Evolutionary conservation across 2,888 invertebrate species (phyloP).

Genomic region (Thymelicus lineola): DNA sequence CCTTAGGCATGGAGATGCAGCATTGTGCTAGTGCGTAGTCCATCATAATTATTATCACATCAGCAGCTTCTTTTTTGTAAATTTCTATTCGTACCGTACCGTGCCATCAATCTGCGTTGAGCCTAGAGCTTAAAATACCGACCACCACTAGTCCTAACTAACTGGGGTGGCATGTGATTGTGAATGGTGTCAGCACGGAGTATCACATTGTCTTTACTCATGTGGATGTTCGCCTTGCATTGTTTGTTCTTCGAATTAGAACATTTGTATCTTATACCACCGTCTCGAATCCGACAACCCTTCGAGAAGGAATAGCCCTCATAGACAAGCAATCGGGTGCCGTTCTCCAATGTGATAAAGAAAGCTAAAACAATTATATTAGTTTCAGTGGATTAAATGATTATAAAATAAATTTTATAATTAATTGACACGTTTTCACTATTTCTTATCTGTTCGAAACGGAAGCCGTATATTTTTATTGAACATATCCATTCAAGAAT

Average conservation of each 20-base stretch:
- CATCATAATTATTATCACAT: too few species aligned
- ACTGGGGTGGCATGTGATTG: conserved; percentile 44
- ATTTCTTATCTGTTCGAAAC: too few species aligned
- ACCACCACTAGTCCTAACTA: conserved; percentile 19
- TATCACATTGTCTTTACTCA: conserved; percentile 48
- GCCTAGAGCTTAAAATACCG: not conserved
- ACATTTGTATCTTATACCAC: conserved; percentile 53
- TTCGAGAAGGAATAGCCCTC: conserved; percentile 52
- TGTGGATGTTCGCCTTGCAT: conserved; percentile 54
- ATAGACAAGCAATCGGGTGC: conserved; percentile 46
- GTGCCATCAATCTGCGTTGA: too few species aligned
- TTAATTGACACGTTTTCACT: too few species aligned
- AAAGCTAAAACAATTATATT: conserved; percentile 11
- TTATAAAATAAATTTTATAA: too few species aligned
- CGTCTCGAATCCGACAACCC: conserved; percentile 41
- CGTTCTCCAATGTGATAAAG: conserved; percentile 44
- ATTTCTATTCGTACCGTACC: too few species aligned
- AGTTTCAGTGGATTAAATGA: too few species aligned
- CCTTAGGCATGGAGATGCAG: too few species aligned
- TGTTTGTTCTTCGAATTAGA: conserved; percentile 49
- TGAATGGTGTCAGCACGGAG: conserved; percentile 39
- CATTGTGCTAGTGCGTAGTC: too few species aligned
- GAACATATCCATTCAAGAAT: too few species aligned
- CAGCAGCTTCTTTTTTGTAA: too few species aligned
- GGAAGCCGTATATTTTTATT: too few species aligned